phyloP scores from a whole-genome alignment of 1,140 invertebrate genomes.

The Lucilia sericata region DNA sequence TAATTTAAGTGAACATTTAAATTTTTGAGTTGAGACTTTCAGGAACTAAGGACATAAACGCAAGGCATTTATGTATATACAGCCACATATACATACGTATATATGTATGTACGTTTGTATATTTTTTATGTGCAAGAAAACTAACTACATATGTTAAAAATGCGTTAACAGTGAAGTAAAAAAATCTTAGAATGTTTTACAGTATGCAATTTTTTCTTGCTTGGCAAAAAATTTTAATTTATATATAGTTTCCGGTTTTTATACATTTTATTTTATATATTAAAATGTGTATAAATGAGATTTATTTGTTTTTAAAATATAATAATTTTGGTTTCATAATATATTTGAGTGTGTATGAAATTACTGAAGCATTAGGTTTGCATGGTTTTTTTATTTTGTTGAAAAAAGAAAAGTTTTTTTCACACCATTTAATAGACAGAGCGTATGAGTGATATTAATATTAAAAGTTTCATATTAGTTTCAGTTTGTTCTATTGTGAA shows the following conservation, averaged over 20 bases:
- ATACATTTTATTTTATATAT: neutral
- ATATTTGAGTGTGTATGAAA: neutral
- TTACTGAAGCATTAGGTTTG: neutral
- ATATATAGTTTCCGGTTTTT: neutral
- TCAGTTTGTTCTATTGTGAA: neutral
- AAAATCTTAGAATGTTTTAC: neutral
- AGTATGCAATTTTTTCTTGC: neutral
- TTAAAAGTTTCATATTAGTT: neutral
- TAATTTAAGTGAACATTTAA: too few relatives aligned
- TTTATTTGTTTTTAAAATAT: neutral
- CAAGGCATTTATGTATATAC: too few relatives aligned
- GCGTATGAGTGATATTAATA: constrained; percentile 18
- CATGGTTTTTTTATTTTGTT: neutral
- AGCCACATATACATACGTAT: too few relatives aligned
- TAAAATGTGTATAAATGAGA: neutral
- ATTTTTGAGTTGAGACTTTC: too few relatives aligned
- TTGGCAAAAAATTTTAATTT: neutral
- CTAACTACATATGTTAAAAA: neutral
- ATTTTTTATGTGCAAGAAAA: neutral
- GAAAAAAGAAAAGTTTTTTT: neutral
- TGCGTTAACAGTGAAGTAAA: neutral
- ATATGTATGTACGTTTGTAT: too few relatives aligned
- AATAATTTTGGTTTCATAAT: neutral
- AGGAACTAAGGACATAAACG: too few relatives aligned
- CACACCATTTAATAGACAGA: neutral